These are phyloP conservation scores for Cecidostiba fungosa DNA, from an alignment of 2,888 invertebrate genomes.

Conservation along the genomic window DNA sequence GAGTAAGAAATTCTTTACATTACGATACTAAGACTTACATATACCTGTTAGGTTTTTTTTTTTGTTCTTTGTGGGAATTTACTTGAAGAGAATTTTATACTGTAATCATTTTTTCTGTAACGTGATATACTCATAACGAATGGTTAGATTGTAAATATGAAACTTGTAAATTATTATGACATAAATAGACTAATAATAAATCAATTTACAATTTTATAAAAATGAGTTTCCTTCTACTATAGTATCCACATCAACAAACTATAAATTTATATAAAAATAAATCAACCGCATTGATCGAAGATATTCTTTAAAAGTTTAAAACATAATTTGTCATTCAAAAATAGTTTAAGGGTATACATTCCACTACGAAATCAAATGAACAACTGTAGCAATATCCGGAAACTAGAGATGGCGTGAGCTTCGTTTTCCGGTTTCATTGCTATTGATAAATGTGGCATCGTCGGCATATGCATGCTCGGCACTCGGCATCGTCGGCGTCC, in stretches of 20 bases:
- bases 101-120: background rate
- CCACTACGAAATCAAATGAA: background rate
- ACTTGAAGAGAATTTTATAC: background rate
- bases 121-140: background rate
- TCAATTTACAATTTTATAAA: background rate
- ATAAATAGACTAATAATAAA: background rate
- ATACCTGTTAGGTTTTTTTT: background rate
- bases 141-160: background rate
- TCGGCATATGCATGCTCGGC: too few species aligned
- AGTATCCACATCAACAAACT: background rate
- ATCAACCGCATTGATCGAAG: too few species aligned
- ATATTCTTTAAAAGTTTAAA: too few species aligned
- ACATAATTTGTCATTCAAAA: too few species aligned
- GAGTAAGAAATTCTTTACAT: background rate
- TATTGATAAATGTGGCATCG: background rate
- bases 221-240: background rate
- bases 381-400: background rate
- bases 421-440: background rate
- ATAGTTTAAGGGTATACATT: too few species aligned
- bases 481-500: background rate
- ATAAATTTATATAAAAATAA: too few species aligned
- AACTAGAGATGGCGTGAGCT: background rate
- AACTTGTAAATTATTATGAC: slow-evolving; percentile 6
- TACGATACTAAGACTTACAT: background rate
- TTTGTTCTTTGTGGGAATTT: background rate